Conservation (phyloP, 2,888 invertebrate species). For the Ormyrus labotus region DNA sequence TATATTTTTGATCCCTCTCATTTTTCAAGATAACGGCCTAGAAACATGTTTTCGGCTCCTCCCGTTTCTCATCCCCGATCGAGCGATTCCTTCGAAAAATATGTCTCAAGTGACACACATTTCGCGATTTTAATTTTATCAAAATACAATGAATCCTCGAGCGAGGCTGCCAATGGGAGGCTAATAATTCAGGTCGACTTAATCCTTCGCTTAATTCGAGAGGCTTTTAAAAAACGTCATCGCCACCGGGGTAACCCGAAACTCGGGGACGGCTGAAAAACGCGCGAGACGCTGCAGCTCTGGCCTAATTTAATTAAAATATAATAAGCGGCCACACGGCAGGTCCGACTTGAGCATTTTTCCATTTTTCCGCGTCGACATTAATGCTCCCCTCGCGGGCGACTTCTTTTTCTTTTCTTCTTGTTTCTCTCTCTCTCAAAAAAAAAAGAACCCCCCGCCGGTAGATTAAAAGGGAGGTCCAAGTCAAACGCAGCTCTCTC, state of each 20-base stretch:
- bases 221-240: too few relatives aligned
- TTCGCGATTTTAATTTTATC: slow-evolving; percentile 11
- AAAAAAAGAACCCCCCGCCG: too few relatives aligned
- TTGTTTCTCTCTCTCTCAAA: too few relatives aligned
- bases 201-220: too few relatives aligned
- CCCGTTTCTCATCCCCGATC: slow-evolving; percentile 25
- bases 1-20: slow-evolving; percentile 40
- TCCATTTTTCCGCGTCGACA: too few relatives aligned
- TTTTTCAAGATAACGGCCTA: slow-evolving; percentile 44
- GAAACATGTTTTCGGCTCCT: slow-evolving; percentile 36
- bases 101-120: not conserved
- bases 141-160: not conserved
- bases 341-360: not conserved
- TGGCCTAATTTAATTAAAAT: slow-evolving; percentile 2
- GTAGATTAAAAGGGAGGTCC: not conserved
- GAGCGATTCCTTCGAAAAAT: slow-evolving; percentile 11
- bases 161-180: too few relatives aligned
- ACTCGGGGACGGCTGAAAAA: too few relatives aligned
- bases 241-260: too few relatives aligned
- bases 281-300: too few relatives aligned
- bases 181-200: too few relatives aligned
- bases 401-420: not conserved
- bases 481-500: too few relatives aligned
- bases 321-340: not conserved
- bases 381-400: too few relatives aligned